Evolutionary conservation across 2,888 invertebrate species (phyloP), one percentile per base, ranked within the genome.

Genomic region (Emmelina monodactyla): DNA sequence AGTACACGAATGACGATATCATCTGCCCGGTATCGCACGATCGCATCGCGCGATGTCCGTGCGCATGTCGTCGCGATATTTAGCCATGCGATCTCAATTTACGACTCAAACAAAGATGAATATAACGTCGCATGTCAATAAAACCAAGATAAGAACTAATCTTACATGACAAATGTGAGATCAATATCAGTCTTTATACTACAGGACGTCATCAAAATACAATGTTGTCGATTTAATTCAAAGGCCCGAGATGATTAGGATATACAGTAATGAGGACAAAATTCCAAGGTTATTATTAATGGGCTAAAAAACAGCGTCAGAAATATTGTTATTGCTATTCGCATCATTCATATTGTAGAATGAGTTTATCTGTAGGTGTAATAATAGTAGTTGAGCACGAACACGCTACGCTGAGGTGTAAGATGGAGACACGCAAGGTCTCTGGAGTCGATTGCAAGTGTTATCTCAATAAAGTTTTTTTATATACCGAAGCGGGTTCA

Each of bases 381-480:
- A 70, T 72, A 70, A 72, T 70, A 71, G 66, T 61, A 48, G 49
- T 58, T 58, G 53, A 53, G 61, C 70, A 73, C 65, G 67, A 70
- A 65, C 51, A 55, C 55, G 49, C 41, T 43, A 52, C 62, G 57
- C 59, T 64, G 67, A 72, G 50, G 48, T 56, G 46, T 54, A 55
- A 60, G 63, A 70, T 51, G 58, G n/a, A n/a, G 63, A 70, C 70
- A 75, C 68, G 69, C 72, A 57, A 72, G 65, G 67, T 64, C 65
- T 65, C 60, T 56, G 29, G 58, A 72, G 62, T 65, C 62, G 66
- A 67, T 73, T 72, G 68, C 68, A 53, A 66, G 62, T 68, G 68
- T 70, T 76, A 78, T 78, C 76, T 79, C 75, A 76, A 79, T 78
- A 78, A 78, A 78, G 75, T n/a, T n/a, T n/a, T n/a, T n/a, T n/a